These are phyloP conservation scores for Steinernema carpocapsae DNA, from an alignment of 2,888 invertebrate genomes.

Conservation along the genomic window DNA sequence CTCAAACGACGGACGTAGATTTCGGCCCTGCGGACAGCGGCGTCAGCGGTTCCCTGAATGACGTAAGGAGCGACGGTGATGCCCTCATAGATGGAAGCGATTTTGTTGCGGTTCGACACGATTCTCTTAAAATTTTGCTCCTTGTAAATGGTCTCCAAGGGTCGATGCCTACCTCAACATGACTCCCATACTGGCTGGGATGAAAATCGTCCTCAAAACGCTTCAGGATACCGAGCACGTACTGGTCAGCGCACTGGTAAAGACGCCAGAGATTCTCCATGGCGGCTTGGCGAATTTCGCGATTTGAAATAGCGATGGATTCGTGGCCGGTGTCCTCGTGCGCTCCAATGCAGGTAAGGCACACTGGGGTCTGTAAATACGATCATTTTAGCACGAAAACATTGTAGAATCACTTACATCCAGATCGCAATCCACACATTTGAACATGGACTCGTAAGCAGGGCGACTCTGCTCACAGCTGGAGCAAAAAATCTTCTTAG, in stretches of 20 bases:
- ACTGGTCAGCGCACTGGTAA: conserved; percentile 14
- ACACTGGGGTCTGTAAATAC: not conserved
- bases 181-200: not conserved
- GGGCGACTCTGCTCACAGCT: not conserved
- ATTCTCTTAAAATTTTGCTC: not conserved
- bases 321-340: not conserved
- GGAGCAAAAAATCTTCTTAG: not conserved
- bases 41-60: not conserved
- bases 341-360: not conserved
- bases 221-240: not conserved
- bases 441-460: not conserved
- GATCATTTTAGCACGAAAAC: not conserved
- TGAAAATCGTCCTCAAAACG: not conserved
- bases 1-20: not conserved
- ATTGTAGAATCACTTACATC: not conserved
- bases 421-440: not conserved
- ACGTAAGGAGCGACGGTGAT: not conserved
- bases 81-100: conserved; percentile 1
- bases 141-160: not conserved
- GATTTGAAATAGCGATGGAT: not conserved
- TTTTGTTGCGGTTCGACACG: not conserved
- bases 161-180: not conserved
- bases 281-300: not conserved
- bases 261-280: not conserved
- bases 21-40: not conserved